Percentiles rank a stretch among this genome's conserved stretches.
Conservation (phyloP, 2,113 vertebrate species). For the Emydocephalus ijimae region DNA sequence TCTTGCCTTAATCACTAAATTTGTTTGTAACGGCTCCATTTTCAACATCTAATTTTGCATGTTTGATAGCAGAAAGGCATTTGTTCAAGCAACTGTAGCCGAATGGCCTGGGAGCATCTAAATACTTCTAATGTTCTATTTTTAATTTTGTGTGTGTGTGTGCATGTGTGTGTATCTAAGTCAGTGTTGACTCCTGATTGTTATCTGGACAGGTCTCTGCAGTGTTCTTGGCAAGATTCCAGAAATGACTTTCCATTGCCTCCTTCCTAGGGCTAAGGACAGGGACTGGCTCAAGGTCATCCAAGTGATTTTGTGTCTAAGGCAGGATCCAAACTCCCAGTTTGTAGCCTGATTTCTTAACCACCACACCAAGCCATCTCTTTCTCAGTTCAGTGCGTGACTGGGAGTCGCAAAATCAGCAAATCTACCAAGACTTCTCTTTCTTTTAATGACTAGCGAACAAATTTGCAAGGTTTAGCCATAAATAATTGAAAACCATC, state of each 20-base stretch:
- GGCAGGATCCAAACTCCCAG: not conserved
- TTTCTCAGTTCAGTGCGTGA: not conserved
- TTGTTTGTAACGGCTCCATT: not conserved
- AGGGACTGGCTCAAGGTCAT: not conserved
- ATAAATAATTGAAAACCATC: not conserved
- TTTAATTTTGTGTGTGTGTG: no score
- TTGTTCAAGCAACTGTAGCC: not conserved
- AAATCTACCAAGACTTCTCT: not conserved
- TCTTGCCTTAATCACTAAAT: constrained; percentile 9
- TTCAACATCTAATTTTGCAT: not conserved
- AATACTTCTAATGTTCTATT: not conserved
- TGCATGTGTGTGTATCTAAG: not conserved
- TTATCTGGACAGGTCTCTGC: not conserved
- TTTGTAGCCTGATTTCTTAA: not conserved
- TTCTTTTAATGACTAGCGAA: not conserved
- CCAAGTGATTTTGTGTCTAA: not conserved
- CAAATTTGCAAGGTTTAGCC: not conserved
- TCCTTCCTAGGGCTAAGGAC: not conserved
- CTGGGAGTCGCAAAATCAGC: not conserved
- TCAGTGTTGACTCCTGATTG: not conserved
- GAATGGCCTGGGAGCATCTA: not conserved
- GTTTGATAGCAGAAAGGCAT: not conserved
- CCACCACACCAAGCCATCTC: not conserved
- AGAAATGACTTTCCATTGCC: not conserved
- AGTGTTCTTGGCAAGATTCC: not conserved